phyloP scores from a whole-genome alignment of 2,797 vertebrate species.

The Mormyrops boulengeri region DNA sequence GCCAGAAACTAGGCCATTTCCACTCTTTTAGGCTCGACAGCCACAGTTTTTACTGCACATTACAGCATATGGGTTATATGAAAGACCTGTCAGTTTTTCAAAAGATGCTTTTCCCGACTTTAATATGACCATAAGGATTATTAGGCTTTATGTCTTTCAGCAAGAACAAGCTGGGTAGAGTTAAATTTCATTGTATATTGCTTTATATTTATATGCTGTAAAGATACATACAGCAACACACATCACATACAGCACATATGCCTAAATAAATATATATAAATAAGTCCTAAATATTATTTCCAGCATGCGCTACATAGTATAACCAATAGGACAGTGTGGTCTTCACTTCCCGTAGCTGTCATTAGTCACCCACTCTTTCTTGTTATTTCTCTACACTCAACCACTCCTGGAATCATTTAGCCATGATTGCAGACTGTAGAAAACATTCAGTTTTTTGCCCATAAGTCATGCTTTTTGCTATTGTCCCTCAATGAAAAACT shows the following conservation, averaged over 20 bases:
- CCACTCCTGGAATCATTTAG: background rate
- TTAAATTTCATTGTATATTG: background rate
- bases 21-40: background rate
- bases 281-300: background rate
- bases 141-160: background rate
- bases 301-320: background rate
- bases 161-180: background rate
- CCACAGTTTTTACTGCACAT: background rate
- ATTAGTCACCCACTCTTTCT: constrained; percentile 13
- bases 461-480: background rate
- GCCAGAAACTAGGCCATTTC: background rate
- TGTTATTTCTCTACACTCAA: background rate
- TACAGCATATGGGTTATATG: background rate
- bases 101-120: background rate
- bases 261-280: too few relatives aligned
- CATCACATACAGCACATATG: background rate
- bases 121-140: background rate
- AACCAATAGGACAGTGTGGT: background rate
- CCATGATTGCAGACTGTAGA: background rate
- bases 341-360: background rate
- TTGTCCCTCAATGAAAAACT: background rate
- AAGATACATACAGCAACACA: background rate
- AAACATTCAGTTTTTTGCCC: background rate
- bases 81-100: background rate
- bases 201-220: background rate